Base-by-base conservation (phyloP, 2,113 vertebrate species). In the Otocyon megalotis region DNA sequence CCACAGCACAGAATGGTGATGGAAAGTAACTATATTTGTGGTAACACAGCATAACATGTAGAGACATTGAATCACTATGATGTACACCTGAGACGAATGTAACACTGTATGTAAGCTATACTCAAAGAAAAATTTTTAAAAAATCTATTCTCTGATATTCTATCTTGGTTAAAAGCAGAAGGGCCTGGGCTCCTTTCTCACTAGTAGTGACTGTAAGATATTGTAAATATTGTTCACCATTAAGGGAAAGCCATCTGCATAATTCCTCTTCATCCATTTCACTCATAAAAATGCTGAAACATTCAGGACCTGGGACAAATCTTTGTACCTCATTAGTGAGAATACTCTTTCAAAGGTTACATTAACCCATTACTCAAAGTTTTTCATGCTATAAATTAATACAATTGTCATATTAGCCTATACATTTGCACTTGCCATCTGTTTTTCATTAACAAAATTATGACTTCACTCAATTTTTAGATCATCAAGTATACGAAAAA, bases 361-460 rank as follows among this genome's bases (percentile, higher is more conserved):
- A 30, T 69, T 76, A 74, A 93, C 48, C 6, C 37, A 93, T 76
- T 43, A 62, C 3, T 95, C 71, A n/a, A 56, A 90, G 35, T 30
- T 93, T 84, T 93, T 89, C 28, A 81, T 37, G 2, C 53, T 92
- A 56, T 67, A 72, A 95, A 81, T 63, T 48, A 53, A 90, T 22
- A 17, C 65, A 71, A 79, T 85, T 76, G 14, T 90, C 43, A 48
- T 60, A 74, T 67, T 60, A 74, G 82, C 26, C 15, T 80, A 35
- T 37, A n/a, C 4, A 93, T 89, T 65, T 87, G 5, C 15, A 91
- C 15, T 24, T 93, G 11, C 22, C 89, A 92, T 63, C 28, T 63
- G n/a, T 15, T 83, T 82, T 58, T 63, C 8, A 86, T 26, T 37
- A 86, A 71, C 43, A 58, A 20, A 7, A 87, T 54, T 54, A 63